Evolutionary conservation across 2,797 vertebrate species (phyloP).

Genomic region (Alcedo atthis): DNA sequence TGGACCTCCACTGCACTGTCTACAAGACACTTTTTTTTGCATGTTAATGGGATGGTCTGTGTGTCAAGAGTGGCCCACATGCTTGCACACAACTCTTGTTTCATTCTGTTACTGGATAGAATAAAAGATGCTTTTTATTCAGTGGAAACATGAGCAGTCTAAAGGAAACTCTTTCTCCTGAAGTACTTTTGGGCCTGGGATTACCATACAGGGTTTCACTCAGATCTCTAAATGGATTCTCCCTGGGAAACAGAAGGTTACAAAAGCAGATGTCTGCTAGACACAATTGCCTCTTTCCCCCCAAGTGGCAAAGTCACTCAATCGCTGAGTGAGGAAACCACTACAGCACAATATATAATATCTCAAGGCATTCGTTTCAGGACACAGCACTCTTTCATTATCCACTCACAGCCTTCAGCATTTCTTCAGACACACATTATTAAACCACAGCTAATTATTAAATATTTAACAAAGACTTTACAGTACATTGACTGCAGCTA

Average conservation of each 20-base stretch:
- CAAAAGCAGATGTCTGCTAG: slow-evolving; percentile 38
- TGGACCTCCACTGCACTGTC: background rate
- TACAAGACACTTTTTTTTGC: background rate
- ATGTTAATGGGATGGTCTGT: background rate
- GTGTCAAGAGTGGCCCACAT: background rate
- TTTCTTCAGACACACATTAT: slow-evolving; percentile 43
- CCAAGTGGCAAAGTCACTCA: background rate
- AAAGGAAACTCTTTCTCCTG: slow-evolving; percentile 55
- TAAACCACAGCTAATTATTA: slow-evolving; percentile 53
- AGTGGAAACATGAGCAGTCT: slow-evolving; percentile 65
- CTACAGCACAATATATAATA: background rate
- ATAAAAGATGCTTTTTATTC: slow-evolving; percentile 71
- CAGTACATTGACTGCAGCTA: background rate
- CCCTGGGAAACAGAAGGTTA: slow-evolving; percentile 50
- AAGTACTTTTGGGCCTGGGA: background rate
- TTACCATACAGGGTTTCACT: slow-evolving; percentile 17
- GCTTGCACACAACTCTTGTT: background rate
- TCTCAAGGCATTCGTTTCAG: slow-evolving; percentile 4
- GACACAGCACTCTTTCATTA: slow-evolving; percentile 30
- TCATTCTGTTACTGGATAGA: slow-evolving; percentile 50
- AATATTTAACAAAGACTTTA: slow-evolving; percentile 54
- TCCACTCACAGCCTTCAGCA: slow-evolving; percentile 26
- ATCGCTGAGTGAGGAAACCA: background rate
- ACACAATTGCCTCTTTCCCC: background rate
- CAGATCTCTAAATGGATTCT: slow-evolving; percentile 47